Evolutionary conservation across 2,797 vertebrate species (phyloP), one percentile per base, ranked within the genome.

Genomic region (Acrossocheilus wenchowensis): DNA sequence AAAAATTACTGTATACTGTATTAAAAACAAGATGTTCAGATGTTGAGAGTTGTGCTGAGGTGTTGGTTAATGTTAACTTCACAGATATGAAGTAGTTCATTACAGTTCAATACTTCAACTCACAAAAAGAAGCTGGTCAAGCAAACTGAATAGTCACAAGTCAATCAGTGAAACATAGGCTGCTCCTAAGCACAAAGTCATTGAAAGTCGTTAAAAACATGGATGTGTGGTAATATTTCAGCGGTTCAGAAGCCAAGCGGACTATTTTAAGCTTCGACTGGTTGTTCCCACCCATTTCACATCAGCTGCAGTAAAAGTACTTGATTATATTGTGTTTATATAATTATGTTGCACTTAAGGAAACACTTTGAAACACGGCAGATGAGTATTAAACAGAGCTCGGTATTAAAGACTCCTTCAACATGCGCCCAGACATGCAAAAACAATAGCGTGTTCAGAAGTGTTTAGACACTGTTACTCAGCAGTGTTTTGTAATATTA

Each of bases 311-410:
- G 17, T 50, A 66, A 48, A 81, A 48, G 60, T 48, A 26, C 26
- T 81, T 48, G 23, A 81, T 81, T 48, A 81, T 5, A 14, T 50
- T 23, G 60, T 81, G 78, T 81, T 50, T 68, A 81, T 81, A 66
- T 81, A 68, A 66, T 81, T 81, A 66, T 81, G 41, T 34, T 66
- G 78, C 48, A 81, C 54, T 79, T 79, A 79, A 41, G 4, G 17
- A 54, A 79, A 62, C 78, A 43, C 78, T 79, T 62, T 79, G 78
- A 43, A 79, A 62, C 57, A 79, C 10, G 11, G 4, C 60, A 79
- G 77, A 60, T 43, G 23, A 30, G 77, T 17, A 26, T 79, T 62
- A 79, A 43, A 26, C 2, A 43, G 54, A 43, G 8, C 45, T 21
- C 1, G 4, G n/a, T 48, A 48, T 50, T 45, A 34, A 43, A 45